These are phyloP conservation scores for Gymnothorax javanicus DNA, from an alignment of 2,797 vertebrate genomes.

Conservation along the genomic window DNA sequence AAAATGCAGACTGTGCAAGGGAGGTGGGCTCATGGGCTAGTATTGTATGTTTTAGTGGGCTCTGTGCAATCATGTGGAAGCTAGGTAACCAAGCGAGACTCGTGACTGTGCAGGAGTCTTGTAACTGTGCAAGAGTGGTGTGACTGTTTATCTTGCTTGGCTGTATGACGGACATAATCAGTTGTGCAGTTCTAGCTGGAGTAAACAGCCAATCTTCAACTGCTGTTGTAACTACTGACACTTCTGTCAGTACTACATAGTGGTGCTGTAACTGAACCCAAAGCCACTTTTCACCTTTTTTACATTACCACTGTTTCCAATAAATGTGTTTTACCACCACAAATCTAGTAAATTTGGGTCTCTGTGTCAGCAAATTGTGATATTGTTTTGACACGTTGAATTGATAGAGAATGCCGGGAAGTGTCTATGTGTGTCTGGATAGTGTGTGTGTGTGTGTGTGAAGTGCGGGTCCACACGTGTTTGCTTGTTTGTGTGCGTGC, in stretches of 20 bases:
- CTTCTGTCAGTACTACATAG: background rate
- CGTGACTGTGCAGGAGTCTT: background rate
- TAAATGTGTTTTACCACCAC: constrained; percentile 62
- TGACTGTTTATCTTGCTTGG: background rate
- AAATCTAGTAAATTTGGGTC: constrained; percentile 41
- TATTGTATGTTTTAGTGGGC: background rate
- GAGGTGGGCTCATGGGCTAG: background rate
- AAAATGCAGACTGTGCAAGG: background rate
- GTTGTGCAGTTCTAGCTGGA: background rate
- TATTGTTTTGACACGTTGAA: background rate
- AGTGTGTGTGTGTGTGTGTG: constrained; percentile 38
- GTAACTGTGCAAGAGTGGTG: background rate
- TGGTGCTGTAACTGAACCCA: constrained; percentile 44
- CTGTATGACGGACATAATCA: background rate
- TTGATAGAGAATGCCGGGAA: background rate
- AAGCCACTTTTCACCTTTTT: constrained; percentile 42
- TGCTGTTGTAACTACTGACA: constrained; percentile 4
- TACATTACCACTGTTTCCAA: constrained; percentile 56
- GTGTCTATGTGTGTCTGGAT: constrained; percentile 38
- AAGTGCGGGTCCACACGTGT: too few relatives aligned
- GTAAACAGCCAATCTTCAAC: background rate
- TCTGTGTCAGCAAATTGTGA: background rate
- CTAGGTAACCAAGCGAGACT: background rate
- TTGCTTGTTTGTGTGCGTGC: background rate
- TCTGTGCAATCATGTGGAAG: background rate